Conservation (phyloP, 2,113 vertebrate species). For the Charina bottae region DNA sequence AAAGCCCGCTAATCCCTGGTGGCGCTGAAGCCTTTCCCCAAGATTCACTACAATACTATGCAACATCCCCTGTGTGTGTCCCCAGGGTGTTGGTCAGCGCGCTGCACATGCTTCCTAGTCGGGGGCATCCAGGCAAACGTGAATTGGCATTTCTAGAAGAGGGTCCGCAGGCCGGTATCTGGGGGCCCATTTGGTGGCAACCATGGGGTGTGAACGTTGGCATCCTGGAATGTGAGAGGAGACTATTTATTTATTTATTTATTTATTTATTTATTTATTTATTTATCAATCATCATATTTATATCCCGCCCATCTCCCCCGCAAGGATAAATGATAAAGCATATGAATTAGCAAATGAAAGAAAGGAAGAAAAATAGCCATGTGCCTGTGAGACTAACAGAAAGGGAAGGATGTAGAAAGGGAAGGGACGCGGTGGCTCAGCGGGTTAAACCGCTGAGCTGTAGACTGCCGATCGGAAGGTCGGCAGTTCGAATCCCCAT, state of each 20-base stretch:
- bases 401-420: not conserved
- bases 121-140: not conserved
- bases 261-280: too few relatives aligned
- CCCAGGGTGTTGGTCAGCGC: not conserved
- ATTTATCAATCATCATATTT: too few relatives aligned
- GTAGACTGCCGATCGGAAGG: too few relatives aligned
- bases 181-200: not conserved
- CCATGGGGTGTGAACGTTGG: not conserved
- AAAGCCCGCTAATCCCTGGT: not conserved
- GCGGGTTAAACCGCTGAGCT: too few relatives aligned
- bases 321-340: not conserved
- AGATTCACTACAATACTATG: not conserved
- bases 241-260: too few relatives aligned
- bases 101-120: not conserved
- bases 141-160: not conserved
- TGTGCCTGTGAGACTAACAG: not conserved
- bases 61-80: not conserved
- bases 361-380: not conserved
- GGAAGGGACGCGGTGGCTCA: too few relatives aligned
- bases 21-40: not conserved
- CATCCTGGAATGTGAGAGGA: not conserved
- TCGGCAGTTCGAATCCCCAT: too few relatives aligned
- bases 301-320: too few relatives aligned
- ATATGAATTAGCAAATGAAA: not conserved
- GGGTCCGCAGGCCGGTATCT: not conserved